These are phyloP conservation scores for Polyommatus icarus DNA, from an alignment of 2,888 invertebrate genomes.

Conservation along the genomic window DNA sequence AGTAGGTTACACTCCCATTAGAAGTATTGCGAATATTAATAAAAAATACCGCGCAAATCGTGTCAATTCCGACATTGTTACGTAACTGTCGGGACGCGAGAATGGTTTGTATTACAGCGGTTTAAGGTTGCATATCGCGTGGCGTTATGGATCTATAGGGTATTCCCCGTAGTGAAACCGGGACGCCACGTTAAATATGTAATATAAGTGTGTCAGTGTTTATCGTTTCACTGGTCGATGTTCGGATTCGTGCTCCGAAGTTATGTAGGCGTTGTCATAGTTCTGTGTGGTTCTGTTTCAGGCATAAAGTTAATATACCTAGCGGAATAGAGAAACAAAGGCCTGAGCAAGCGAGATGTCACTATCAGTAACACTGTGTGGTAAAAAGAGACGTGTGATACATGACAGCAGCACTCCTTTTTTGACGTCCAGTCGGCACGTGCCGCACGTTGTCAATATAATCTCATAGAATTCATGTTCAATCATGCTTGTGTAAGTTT, in stretches of 20 bases:
- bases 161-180: neutral
- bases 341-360: no score
- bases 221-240: constrained; percentile 9
- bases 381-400: no score
- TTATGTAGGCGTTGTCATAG: neutral
- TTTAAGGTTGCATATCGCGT: neutral
- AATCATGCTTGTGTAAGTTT: no score
- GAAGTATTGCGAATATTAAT: constrained; percentile 30
- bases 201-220: constrained; percentile 18
- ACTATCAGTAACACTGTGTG: no score
- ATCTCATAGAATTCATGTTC: no score
- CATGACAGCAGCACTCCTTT: no score
- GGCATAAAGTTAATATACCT: no score
- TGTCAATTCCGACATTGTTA: constrained; percentile 9
- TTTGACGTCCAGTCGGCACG: no score
- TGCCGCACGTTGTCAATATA: no score
- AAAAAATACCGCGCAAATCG: constrained; percentile 27
- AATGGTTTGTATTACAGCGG: neutral
- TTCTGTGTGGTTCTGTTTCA: no score
- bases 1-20: constrained; percentile 30
- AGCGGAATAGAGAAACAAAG: no score
- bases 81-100: neutral
- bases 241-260: neutral
- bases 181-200: constrained; percentile 9
- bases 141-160: constrained; percentile 24